Percentiles rank a stretch among this genome's conserved stretches.
These are phyloP conservation scores for Zygogramma bicolorata DNA, from an alignment of 2,888 invertebrate genomes.

Conservation along the genomic window DNA sequence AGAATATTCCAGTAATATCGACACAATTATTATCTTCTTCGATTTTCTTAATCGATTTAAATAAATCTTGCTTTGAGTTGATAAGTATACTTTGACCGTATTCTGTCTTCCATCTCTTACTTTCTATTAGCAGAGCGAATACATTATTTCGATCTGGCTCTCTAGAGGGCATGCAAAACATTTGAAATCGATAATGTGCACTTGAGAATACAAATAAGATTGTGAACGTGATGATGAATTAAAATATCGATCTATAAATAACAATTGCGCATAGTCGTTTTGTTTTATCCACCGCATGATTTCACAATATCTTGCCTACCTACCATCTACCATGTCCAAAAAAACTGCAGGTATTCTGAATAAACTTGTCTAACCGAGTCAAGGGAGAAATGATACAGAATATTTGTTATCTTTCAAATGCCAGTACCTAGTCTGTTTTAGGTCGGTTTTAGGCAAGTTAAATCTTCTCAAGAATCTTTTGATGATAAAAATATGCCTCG, in stretches of 20 bases:
- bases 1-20: not conserved
- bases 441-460: no score
- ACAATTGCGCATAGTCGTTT: not conserved
- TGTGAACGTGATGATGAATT: not conserved
- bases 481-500: no score
- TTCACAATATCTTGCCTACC: no score
- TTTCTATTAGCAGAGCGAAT: not conserved
- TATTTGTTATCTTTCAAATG: no score
- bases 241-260: not conserved
- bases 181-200: not conserved
- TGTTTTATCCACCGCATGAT: no score
- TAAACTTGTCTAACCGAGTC: no score
- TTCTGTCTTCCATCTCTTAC: not conserved
- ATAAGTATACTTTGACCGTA: not conserved
- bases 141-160: not conserved
- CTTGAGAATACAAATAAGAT: conserved; percentile 4
- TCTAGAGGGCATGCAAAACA: not conserved
- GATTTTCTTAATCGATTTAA: not conserved
- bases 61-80: not conserved
- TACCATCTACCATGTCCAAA: no score
- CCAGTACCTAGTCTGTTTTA: no score
- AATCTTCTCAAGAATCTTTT: no score
- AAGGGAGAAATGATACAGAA: no score
- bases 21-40: not conserved
- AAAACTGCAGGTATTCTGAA: no score